Conservation (phyloP, 2,113 vertebrate species). For the Dunckerocampus dactyliophorus region DNA sequence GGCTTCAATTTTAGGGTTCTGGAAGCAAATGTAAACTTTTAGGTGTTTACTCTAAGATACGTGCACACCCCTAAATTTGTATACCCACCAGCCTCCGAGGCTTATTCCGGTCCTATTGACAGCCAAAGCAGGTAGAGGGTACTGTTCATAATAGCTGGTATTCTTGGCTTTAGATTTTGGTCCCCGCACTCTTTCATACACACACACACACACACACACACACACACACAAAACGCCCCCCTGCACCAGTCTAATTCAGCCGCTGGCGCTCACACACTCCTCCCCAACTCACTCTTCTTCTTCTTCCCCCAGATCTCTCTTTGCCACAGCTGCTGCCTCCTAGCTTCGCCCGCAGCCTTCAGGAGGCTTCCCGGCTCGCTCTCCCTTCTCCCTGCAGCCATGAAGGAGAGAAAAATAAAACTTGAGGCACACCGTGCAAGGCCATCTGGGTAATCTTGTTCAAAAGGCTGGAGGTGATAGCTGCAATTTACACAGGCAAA, state of each 20-base stretch:
- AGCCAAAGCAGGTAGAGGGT: conserved; percentile 51
- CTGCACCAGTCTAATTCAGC: conserved; percentile 46
- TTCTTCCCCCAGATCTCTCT: conserved; percentile 62
- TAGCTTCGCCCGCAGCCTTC: conserved; percentile 63
- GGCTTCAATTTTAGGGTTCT: background rate
- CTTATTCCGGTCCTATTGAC: conserved; percentile 42
- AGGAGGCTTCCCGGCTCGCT: conserved; percentile 71
- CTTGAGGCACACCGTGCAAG: conserved; percentile 76
- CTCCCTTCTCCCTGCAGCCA: conserved; percentile 62
- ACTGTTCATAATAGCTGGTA: conserved; percentile 50
- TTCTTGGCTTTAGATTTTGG: conserved; percentile 47
- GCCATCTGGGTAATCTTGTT: conserved; percentile 82
- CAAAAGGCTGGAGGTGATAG: conserved; percentile 78
- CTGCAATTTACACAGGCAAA: conserved; percentile 77
- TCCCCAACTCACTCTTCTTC: conserved; percentile 41
- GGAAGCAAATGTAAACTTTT: background rate
- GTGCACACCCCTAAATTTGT: conserved; percentile 10
- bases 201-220: conserved; percentile 19
- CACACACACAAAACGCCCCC: conserved; percentile 45
- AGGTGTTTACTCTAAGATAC: conserved; percentile 32
- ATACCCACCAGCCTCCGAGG: conserved; percentile 27
- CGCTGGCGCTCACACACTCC: conserved; percentile 33
- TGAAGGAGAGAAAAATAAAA: conserved; percentile 71
- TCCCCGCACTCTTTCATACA: conserved; percentile 19
- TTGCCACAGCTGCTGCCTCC: conserved; percentile 74